Conservation (phyloP, 2,888 invertebrate genomes). For the Adelognathus sp. region DNA sequence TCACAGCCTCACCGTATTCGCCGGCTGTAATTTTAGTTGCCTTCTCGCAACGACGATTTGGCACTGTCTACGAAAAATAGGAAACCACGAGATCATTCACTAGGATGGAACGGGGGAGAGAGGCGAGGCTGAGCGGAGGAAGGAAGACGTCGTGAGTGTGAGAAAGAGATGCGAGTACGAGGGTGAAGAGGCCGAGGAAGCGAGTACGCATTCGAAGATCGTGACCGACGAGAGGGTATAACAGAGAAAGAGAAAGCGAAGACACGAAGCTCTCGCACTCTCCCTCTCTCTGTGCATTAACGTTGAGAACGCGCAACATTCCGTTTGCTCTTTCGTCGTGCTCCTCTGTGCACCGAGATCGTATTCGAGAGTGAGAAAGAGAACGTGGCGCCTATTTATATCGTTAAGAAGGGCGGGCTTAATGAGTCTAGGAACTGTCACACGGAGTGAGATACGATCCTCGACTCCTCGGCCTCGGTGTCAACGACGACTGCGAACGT, state of each 20-base stretch:
- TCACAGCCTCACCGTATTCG: constrained; percentile 33
- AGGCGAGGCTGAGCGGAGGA: constrained; percentile 6
- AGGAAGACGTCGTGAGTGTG: constrained; percentile 39
- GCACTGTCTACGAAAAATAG: constrained; percentile 79
- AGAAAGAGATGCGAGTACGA: constrained; percentile 34
- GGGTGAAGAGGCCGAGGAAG: constrained; percentile 46
- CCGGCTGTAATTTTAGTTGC: constrained; percentile 77
- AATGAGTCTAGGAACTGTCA: constrained; percentile 79
- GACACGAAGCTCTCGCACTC: constrained; percentile 32
- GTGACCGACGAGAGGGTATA: constrained; percentile 36
- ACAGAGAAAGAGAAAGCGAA: constrained; percentile 31
- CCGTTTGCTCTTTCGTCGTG: constrained; percentile 55
- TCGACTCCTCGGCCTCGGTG: constrained; percentile 50
- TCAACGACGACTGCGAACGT: constrained; percentile 48
- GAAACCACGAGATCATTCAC: constrained; percentile 65
- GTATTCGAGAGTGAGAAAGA: constrained; percentile 44
- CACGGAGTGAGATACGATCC: constrained; percentile 75
- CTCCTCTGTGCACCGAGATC: neutral
- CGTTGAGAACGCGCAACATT: constrained; percentile 45
- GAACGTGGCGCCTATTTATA: constrained; percentile 75
- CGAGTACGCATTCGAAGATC: constrained; percentile 49
- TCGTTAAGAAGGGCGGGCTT: constrained; percentile 76
- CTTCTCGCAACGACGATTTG: constrained; percentile 67
- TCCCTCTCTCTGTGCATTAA: constrained; percentile 18
- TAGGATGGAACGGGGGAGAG: constrained; percentile 28